Conservation (phyloP, 2,888 invertebrate genomes). For the Lumbricus terrestris region DNA sequence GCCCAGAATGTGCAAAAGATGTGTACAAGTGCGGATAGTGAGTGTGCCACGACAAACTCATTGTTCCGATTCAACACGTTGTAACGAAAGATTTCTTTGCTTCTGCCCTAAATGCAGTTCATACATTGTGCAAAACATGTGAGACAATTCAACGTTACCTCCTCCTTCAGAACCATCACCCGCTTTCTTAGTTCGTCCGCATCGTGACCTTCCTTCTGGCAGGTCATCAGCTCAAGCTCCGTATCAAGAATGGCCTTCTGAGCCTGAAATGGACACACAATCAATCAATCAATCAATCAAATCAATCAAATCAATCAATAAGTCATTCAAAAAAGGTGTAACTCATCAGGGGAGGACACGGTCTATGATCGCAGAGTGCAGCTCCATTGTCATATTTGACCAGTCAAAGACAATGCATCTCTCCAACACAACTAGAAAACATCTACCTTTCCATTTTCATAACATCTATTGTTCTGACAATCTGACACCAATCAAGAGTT, state of each 20-base stretch:
- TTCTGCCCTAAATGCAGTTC: too few species aligned
- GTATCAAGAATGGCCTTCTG: constrained; percentile 87
- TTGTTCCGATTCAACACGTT: too few species aligned
- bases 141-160: not conserved
- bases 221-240: constrained; percentile 80
- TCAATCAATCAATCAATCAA: too few species aligned
- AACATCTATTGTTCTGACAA: too few species aligned
- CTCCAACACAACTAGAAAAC: too few species aligned
- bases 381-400: too few species aligned
- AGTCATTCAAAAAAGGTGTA: not conserved
- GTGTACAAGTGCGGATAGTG: not conserved
- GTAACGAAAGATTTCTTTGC: not conserved
- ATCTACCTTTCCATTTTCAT: too few species aligned
- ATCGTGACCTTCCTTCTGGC: constrained; percentile 79
- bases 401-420: too few species aligned
- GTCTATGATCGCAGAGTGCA: not conserved
- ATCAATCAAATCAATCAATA: not conserved
- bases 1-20: too few species aligned
- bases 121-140: not conserved
- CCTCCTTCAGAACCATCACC: not conserved
- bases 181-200: constrained; percentile 63
- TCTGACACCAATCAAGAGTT: too few species aligned
- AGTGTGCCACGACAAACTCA: too few species aligned
- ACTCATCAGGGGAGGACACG: not conserved
- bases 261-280: not conserved